Evolutionary conservation across 2,113 vertebrate species (phyloP), one percentile per base, ranked within the genome.

Genomic region (Megaceryle torquata): DNA sequence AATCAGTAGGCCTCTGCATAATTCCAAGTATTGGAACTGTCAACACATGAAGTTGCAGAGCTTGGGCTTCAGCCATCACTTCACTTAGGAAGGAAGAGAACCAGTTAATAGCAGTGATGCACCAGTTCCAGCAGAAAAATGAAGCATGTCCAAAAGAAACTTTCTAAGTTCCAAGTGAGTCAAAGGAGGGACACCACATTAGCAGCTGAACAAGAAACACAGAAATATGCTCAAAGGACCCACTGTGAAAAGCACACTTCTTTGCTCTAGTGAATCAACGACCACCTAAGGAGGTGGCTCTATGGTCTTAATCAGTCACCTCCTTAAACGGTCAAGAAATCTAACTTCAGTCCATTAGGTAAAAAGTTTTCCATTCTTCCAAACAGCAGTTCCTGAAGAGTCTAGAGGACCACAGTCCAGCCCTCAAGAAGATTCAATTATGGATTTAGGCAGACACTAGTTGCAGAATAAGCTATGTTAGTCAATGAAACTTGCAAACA

Each of bases 141-240:
- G 95, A 97, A 96, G 83, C 90, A 91, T 69, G 91, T 97, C 97
- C 97, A 98, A 98, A 95, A 98, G 97, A 98, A 98, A 98, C 97
- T 97, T 96, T 4, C 6, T 7, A 81, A 96, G 92, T 98, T 98
- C 97, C 98, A 98, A 98, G 96, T 91, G 94, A 98, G 97, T 96
- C 97, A 97, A 97, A 98, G 95, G 93, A 98, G 94, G 96, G 94
- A 97, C 97, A 98, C 96, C 97, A 98, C 97, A 98, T 97, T 93
- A 97, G 96, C 93, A 95, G 59, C 95, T 96, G 95, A 96, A 96
- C 94, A 97, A 98, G 96, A 95, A 97, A 97, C 94, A 96, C 93
- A 96, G 97, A 92, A 96, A 82, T 78, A 91, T 24, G 60, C 95
- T 97, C 92, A 97, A 98, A 98, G 94, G 92, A 84, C 65, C 89